phyloP scores from a whole-genome alignment of 2,888 invertebrate species.

The Philonicus albiceps region DNA sequence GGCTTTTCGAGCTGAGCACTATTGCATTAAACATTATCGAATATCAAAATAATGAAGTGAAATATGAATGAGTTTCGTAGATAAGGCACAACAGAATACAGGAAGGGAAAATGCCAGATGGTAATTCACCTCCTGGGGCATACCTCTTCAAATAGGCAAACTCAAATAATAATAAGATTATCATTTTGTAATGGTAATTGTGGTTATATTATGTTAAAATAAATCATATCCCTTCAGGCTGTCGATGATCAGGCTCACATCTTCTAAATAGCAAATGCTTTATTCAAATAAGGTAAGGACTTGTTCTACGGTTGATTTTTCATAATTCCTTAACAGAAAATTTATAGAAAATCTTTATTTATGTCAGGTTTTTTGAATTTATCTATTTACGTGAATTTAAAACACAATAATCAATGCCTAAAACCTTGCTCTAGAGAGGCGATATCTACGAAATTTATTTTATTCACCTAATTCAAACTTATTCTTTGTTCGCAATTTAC shows the following conservation, averaged over 20 bases:
- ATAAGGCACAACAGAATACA: neutral
- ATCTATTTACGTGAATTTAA: too few relatives aligned
- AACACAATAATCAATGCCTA: too few relatives aligned
- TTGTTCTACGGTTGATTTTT: too few relatives aligned
- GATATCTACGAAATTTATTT: too few relatives aligned
- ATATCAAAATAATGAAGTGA: neutral
- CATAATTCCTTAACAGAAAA: too few relatives aligned
- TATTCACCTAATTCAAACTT: too few relatives aligned
- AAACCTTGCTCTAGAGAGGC: too few relatives aligned
- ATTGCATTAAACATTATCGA: neutral
- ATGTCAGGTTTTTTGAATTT: too few relatives aligned
- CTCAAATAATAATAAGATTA: neutral
- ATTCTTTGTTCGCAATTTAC: too few relatives aligned
- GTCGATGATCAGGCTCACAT: neutral
- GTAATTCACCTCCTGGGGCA: neutral
- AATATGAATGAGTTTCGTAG: neutral
- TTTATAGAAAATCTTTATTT: too few relatives aligned
- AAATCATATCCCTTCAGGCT: neutral
- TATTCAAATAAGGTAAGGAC: neutral
- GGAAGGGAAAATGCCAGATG: neutral
- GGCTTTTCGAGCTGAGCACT: neutral
- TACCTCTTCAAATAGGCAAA: neutral
- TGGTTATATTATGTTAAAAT: neutral
- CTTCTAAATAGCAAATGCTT: neutral
- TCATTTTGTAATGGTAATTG: neutral